Evolutionary conservation across 2,113 vertebrate genomes (phyloP).

Genomic region (Monarcha castaneiventris): DNA sequence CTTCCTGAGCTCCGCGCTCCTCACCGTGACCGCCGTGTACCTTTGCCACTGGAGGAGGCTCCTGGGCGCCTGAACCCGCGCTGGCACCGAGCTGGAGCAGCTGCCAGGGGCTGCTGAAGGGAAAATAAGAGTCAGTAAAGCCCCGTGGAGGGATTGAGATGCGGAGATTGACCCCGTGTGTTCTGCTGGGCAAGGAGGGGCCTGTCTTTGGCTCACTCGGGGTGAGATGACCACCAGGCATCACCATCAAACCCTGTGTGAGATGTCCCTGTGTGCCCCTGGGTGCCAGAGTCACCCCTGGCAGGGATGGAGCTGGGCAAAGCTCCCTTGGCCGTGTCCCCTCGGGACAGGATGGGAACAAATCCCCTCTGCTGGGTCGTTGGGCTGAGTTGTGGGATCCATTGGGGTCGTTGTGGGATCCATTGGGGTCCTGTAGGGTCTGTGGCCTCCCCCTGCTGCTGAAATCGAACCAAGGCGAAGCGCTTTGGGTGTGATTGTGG

Average conservation of each 20-base stretch:
- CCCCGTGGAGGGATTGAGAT: neutral
- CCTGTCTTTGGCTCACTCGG: accelerated
- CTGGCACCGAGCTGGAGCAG: accelerated
- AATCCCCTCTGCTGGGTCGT: neutral
- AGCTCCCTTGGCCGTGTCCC: accelerated
- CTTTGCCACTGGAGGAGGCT: slow-evolving; percentile 20
- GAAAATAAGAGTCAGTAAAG: neutral
- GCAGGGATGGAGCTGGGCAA: neutral
- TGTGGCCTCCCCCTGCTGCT: accelerated
- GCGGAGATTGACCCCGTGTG: accelerated
- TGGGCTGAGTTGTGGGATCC: neutral
- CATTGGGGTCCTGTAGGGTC: neutral
- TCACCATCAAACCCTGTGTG: accelerated
- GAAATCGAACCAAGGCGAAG: neutral
- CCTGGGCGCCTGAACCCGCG: neutral
- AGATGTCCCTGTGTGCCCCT: accelerated
- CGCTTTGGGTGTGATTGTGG: neutral
- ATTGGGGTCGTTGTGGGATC: neutral
- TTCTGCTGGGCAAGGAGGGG: neutral
- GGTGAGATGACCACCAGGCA: accelerated
- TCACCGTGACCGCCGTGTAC: neutral
- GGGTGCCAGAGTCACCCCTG: neutral
- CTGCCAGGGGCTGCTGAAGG: neutral
- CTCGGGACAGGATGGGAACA: neutral
- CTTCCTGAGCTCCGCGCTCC: slow-evolving; percentile 64